A percentile compares a stretch with the other conserved stretches of the same genome.
Conservation (phyloP, 2,888 invertebrate genomes). For the Unio delphinus region DNA sequence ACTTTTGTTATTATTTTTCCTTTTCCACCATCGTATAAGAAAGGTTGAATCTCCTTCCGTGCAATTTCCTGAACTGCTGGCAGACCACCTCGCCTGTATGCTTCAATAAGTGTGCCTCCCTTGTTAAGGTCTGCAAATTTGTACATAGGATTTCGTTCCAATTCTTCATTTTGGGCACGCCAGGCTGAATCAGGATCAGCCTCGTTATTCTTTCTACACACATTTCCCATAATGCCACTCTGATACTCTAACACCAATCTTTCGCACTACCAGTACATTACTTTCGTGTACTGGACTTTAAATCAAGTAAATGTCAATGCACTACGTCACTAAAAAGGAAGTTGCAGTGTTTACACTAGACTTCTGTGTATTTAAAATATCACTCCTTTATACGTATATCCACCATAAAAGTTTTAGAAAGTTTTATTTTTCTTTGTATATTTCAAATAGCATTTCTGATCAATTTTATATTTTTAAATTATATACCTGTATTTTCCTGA, state of each 20-base stretch:
- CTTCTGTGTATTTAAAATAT: no score
- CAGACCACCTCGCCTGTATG: constrained; percentile 56
- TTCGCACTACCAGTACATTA: no score
- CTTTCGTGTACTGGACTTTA: no score
- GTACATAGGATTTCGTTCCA: constrained; percentile 64
- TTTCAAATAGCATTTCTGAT: no score
- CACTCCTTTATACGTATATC: no score
- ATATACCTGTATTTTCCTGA: no score
- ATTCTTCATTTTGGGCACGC: constrained; percentile 67
- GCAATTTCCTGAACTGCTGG: constrained; percentile 57
- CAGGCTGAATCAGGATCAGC: constrained; percentile 64
- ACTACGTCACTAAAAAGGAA: no score
- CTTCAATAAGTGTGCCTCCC: constrained; percentile 58
- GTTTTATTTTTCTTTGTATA: no score
- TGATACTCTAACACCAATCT: neutral
- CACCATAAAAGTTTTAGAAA: no score
- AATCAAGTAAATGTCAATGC: no score
- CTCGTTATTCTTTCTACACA: constrained; percentile 20
- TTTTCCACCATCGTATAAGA: constrained; percentile 65
- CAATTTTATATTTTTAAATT: no score
- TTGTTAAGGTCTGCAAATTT: constrained; percentile 61
- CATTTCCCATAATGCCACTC: constrained; percentile 41
- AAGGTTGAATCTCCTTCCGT: constrained; percentile 54
- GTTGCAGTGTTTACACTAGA: no score
- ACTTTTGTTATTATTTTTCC: constrained; percentile 50